A percentile compares a stretch with the other conserved stretches of the same genome.
These are phyloP conservation scores for Chrysodeixis includens DNA, from an alignment of 2,888 invertebrate genomes.

Conservation along the genomic window DNA sequence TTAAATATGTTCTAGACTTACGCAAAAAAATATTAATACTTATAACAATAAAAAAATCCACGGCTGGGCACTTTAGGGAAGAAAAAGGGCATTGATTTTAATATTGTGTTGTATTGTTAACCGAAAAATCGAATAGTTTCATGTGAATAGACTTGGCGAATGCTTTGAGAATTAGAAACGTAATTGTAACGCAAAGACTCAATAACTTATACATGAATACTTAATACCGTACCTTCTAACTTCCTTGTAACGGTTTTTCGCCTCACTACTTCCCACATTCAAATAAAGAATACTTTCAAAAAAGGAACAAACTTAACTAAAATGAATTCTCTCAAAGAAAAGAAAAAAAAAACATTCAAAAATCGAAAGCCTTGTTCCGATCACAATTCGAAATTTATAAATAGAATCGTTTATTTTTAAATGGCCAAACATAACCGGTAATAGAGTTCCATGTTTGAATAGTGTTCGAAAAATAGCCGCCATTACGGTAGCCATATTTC, in stretches of 20 bases:
- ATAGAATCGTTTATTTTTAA: constrained; percentile 2
- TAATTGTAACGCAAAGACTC: too few relatives aligned
- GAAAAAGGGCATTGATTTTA: too few relatives aligned
- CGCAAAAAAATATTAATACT: too few relatives aligned
- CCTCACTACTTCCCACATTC: neutral
- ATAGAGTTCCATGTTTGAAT: constrained; percentile 34
- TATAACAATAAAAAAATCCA: too few relatives aligned
- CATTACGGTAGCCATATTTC: constrained; percentile 21
- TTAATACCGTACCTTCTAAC: neutral
- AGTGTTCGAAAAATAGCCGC: constrained; percentile 15
- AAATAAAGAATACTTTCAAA: neutral
- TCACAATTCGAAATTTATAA: neutral
- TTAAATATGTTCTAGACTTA: neutral
- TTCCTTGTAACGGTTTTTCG: neutral
- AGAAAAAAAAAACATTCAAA: neutral
- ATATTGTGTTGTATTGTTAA: too few relatives aligned
- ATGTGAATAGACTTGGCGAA: too few relatives aligned
- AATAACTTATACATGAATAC: neutral
- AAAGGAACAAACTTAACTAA: neutral
- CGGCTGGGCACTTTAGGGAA: too few relatives aligned
- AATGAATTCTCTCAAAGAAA: neutral
- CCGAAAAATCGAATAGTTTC: too few relatives aligned
- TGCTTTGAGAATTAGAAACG: too few relatives aligned
- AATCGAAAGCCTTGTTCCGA: neutral
- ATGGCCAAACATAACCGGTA: neutral